A percentile compares a stretch with the other conserved stretches of the same genome.
These are phyloP conservation scores for Orgyia antiqua DNA, from an alignment of 2,888 invertebrate genomes.

Conservation along the genomic window DNA sequence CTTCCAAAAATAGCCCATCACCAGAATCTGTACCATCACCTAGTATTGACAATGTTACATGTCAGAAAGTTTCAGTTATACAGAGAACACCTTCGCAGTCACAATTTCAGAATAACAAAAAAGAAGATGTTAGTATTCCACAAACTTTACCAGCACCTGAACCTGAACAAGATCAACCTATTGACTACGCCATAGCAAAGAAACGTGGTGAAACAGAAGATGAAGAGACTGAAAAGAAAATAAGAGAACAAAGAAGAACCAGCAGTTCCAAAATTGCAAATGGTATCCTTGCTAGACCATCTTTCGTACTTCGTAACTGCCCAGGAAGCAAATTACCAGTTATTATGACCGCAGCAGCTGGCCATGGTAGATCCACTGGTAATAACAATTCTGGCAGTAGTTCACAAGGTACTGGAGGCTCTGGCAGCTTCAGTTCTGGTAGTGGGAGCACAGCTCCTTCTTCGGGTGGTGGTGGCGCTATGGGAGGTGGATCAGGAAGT, in stretches of 20 bases:
- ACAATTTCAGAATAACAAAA: slow-evolving; percentile 67
- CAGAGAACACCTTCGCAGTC: slow-evolving; percentile 85
- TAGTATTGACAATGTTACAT: slow-evolving; percentile 82
- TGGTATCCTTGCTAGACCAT: slow-evolving; percentile 71
- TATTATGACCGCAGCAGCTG: slow-evolving; percentile 86
- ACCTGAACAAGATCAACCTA: slow-evolving; percentile 91
- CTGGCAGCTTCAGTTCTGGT: slow-evolving; percentile 75
- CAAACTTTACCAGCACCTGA: slow-evolving; percentile 71
- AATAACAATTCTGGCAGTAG: slow-evolving; percentile 73
- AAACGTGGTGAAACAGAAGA: slow-evolving; percentile 83
- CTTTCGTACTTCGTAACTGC: slow-evolving; percentile 74
- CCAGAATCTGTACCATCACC: slow-evolving; percentile 80
- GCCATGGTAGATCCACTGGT: slow-evolving; percentile 85
- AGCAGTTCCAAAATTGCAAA: slow-evolving; percentile 83
- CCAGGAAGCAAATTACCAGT: slow-evolving; percentile 80
- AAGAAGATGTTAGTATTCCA: slow-evolving; percentile 75
- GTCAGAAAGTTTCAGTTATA: slow-evolving; percentile 87
- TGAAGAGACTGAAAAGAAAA: slow-evolving; percentile 83
- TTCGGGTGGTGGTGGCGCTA: slow-evolving; percentile 79
- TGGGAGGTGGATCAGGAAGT: slow-evolving; percentile 85
- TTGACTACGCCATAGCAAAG: slow-evolving; percentile 92
- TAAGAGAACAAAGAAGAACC: slow-evolving; percentile 82
- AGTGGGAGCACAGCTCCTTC: slow-evolving; percentile 77
- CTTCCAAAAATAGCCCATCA: slow-evolving; percentile 66
- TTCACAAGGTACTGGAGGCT: slow-evolving; percentile 70